Percentiles rank a stretch among this genome's conserved stretches.
phyloP scores from a whole-genome alignment of 2,888 invertebrate species.

The Drosophila subsilvestris region DNA sequence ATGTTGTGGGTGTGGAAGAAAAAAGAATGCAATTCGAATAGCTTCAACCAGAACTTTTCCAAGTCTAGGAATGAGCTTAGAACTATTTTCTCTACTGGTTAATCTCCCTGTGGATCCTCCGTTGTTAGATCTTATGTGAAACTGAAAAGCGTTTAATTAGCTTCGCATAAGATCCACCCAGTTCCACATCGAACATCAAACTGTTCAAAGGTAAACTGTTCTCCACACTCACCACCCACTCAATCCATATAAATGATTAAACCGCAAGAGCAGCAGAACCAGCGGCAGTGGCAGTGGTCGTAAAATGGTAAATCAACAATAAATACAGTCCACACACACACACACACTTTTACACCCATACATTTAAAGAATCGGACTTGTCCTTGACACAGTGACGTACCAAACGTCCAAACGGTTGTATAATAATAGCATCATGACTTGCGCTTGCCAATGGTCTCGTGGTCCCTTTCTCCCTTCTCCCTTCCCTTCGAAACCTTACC shows the following conservation, averaged over 20 bases:
- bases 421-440: conserved; percentile 62
- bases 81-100: no score
- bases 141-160: no score
- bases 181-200: background rate
- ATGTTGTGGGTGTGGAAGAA: no score
- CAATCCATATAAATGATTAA: conserved; percentile 28
- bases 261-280: background rate
- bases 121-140: no score
- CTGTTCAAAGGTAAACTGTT: conserved; percentile 27
- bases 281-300: conserved; percentile 23
- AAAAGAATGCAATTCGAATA: no score
- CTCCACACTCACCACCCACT: background rate
- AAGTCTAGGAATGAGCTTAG: no score
- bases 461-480: background rate
- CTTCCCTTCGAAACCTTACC: background rate
- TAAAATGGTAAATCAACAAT: conserved; percentile 43
- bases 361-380: conserved; percentile 67
- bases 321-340: conserved; percentile 30
- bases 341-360: background rate
- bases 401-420: conserved; percentile 47
- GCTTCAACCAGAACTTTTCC: no score
- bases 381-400: conserved; percentile 75
- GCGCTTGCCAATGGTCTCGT: conserved; percentile 54
- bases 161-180: no score
- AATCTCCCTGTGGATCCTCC: no score